Base-by-base conservation (phyloP, 2,888 invertebrate species). In the Xanthia togata region DNA sequence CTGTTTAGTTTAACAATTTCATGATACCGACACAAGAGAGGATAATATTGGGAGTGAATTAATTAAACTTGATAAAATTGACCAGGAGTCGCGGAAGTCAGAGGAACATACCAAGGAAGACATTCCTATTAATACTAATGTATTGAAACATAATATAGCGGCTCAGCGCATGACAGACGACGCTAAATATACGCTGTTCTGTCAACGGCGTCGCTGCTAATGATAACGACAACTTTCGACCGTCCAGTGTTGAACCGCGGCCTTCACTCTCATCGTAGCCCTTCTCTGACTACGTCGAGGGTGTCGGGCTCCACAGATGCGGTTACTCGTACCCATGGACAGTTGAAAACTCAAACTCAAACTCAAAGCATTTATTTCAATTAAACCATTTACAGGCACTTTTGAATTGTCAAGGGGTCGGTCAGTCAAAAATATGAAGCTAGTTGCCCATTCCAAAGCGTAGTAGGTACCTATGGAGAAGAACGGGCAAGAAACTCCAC, bases 181-280 rank as follows among this genome's bases (percentile, higher is more conserved):
- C 53, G 78, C 91, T 90, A 90, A 90, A 90, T 89, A 89, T 90
- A 90, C 79, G 67, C 64, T 65, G 59, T 76, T 87, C 89, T 85
- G 89, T 89, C 89, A 89, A 87, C 89, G 80, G 76, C 76, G 64
- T 60, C 81, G 72, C 70, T 70, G 79, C 89, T 90, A 90, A 89
- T 88, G 89, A 88, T 60, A 73, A 9, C 73, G 76, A 78, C 73
- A 77, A 78, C 79, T 83, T 76, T 78, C 80, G 72, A 71, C 62
- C 60, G 75, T 68, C 60, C 47, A 38, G 35, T 41, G 55, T 38
- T 44, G 44, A 60, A 44, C 62, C 41, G 20, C 35, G 41, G 26
- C 35, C 63, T 50, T 53, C 63, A n/a, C 20, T 26, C 31, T 20
- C 31, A 4, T 3, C 17, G 5, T 3, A 44, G 26, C 31, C 6